phyloP scores from a whole-genome alignment of 1,140 invertebrate genomes.

The Galendromus occidentalis region DNA sequence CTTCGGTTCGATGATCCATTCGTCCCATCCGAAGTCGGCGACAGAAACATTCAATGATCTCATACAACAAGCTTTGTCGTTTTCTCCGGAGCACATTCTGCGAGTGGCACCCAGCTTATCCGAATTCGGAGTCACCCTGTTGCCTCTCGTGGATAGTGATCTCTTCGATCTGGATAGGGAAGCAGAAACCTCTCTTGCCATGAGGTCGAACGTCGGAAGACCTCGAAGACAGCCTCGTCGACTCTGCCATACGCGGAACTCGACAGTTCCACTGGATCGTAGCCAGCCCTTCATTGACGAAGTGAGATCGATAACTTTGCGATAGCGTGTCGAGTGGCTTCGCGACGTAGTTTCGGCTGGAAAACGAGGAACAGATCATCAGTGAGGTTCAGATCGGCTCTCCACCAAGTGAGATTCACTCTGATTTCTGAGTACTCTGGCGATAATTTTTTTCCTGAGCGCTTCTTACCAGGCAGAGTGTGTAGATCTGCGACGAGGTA shows the following conservation, averaged over 20 bases:
- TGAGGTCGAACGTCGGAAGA: neutral
- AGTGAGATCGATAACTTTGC: neutral
- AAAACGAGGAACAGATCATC: neutral
- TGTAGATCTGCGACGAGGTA: constrained; percentile 4
- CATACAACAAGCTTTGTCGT: constrained; percentile 40
- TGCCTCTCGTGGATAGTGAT: neutral
- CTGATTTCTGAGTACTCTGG: too few relatives aligned
- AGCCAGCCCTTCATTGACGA: constrained; percentile 7
- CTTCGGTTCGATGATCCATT: constrained; percentile 59
- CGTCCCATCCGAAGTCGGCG: constrained; percentile 59
- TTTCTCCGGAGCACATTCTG: neutral
- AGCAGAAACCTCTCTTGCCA: neutral
- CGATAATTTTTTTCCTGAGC: too few relatives aligned
- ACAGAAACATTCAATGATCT: constrained; percentile 61
- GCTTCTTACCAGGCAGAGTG: neutral
- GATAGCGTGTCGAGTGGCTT: neutral
- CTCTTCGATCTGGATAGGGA: neutral
- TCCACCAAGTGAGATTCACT: too few relatives aligned
- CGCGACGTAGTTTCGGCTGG: neutral
- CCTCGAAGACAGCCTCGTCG: neutral
- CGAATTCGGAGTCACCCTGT: neutral
- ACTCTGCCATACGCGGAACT: neutral
- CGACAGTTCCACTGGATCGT: neutral
- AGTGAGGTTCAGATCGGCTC: too few relatives aligned
- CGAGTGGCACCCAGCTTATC: neutral